Evolutionary conservation across 2,888 invertebrate genomes (phyloP), one percentile per base, ranked within the genome.

Genomic region (Apomyelois bistriatella): DNA sequence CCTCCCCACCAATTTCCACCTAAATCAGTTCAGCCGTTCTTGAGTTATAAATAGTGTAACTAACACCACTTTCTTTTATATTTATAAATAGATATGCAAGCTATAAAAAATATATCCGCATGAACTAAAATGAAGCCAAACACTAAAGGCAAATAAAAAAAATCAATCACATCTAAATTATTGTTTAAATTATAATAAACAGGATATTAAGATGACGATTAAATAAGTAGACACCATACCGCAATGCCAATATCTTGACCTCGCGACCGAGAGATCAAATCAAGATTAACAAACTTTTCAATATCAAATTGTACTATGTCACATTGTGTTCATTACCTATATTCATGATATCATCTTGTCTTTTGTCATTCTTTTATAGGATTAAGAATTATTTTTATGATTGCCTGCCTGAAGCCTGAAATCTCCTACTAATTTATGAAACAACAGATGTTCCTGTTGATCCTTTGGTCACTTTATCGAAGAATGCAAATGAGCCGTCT

Each of bases 231-330:
- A 53, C 52, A 49, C 48, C 50, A 36, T 50, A 36, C 36, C 32
- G 32, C 56, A 62, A 55, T 57, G 57, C 52, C 58, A 57, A 51
- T 54, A 59, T 55, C 40, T 42, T 46, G 58, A 56, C 58, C 61
- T 59, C 55, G 56, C 53, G 43, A 53, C 48, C 55, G 59, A 53
- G 55, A 56, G 57, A 60, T 58, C 53, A 42, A 42, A 48, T 30
- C 41, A 46, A 36, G 40, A 56, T 56, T n/a, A 57, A 59, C 55
- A 61, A 57, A 54, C 32, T 57, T 13, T 38, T 38, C 5, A 13
- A 38, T 1, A 30, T 43, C 15, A 43, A 13, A 30, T 43, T 8
- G 30, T 28, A 30, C 43, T 30, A 15, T 10, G 22, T 10, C 13
- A 13, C 16, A 38, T 8, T 38, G 9, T 38, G n/a, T 4, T 13